Conservation (phyloP, 2,888 invertebrate genomes). For the Spodoptera picta region DNA sequence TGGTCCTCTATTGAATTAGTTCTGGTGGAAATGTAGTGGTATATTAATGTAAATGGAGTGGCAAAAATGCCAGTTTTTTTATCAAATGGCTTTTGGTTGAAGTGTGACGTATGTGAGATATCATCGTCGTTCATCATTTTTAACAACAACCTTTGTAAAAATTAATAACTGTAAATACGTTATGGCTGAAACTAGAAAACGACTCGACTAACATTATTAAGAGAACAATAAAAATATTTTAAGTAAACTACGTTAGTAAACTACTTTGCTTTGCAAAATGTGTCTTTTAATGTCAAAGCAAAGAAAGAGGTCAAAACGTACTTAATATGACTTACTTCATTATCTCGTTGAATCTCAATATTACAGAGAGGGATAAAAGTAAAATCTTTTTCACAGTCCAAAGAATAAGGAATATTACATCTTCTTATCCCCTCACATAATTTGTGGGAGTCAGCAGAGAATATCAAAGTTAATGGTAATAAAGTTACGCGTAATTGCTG, state of each 20-base stretch:
- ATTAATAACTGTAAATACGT: too few relatives aligned
- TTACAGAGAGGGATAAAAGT: conserved; percentile 7
- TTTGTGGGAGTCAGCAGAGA: conserved; percentile 32
- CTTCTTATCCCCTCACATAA: conserved; percentile 27
- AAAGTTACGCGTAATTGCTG: conserved; percentile 33
- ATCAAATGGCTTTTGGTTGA: neutral
- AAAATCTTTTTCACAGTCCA: conserved; percentile 11
- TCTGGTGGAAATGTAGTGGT: conserved; percentile 31
- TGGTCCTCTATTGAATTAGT: conserved; percentile 57
- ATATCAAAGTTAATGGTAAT: conserved; percentile 40
- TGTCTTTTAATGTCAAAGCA: too few relatives aligned
- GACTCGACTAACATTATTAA: too few relatives aligned
- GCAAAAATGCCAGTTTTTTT: conserved; percentile 17
- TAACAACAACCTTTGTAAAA: too few relatives aligned
- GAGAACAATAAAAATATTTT: too few relatives aligned
- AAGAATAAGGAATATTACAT: conserved; percentile 19
- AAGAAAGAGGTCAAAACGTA: too few relatives aligned
- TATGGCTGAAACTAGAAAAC: too few relatives aligned
- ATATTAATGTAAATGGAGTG: conserved; percentile 27
- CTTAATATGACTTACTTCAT: too few relatives aligned
- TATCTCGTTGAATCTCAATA: neutral
- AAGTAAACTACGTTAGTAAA: too few relatives aligned
- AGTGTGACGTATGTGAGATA: too few relatives aligned
- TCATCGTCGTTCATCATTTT: too few relatives aligned
- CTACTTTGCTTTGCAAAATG: too few relatives aligned